A percentile compares a stretch with the other conserved stretches of the same genome.
Conservation (phyloP, 2,797 vertebrate species). For the Syngnathus acus region DNA sequence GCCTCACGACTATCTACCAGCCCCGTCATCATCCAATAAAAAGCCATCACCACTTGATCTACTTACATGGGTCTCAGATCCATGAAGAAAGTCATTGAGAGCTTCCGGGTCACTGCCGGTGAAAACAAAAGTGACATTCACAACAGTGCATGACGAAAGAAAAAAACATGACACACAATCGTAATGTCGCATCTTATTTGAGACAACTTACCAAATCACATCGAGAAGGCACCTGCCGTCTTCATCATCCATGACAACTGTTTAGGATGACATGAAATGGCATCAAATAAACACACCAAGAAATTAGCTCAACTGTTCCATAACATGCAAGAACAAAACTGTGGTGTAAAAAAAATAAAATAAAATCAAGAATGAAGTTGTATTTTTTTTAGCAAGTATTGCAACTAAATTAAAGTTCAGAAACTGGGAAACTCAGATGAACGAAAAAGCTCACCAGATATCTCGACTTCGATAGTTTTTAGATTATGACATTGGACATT, state of each 20-base stretch:
- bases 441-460: background rate
- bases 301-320: background rate
- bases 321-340: too few species aligned
- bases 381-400: too few species aligned
- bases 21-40: conserved; percentile 1
- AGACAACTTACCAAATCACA: conserved; percentile 92
- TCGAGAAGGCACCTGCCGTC: conserved; percentile 99
- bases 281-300: background rate
- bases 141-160: background rate
- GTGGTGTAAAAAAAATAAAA: too few species aligned
- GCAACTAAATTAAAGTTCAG: background rate
- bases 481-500: too few species aligned
- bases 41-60: conserved; percentile 12
- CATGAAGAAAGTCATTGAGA: conserved; percentile 96
- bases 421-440: background rate
- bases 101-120: conserved; percentile 88
- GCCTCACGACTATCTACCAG: conserved; percentile 5
- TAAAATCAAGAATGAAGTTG: too few species aligned
- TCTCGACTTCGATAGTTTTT: background rate
- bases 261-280: conserved; percentile 15
- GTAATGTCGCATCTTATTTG: background rate
- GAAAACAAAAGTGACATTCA: conserved; percentile 27
- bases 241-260: conserved; percentile 99
- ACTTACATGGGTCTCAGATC: conserved; percentile 89
- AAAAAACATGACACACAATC: background rate